Evolutionary conservation across 2,888 invertebrate genomes (phyloP), one percentile per base, ranked within the genome.

Genomic region (Nineta flava): DNA sequence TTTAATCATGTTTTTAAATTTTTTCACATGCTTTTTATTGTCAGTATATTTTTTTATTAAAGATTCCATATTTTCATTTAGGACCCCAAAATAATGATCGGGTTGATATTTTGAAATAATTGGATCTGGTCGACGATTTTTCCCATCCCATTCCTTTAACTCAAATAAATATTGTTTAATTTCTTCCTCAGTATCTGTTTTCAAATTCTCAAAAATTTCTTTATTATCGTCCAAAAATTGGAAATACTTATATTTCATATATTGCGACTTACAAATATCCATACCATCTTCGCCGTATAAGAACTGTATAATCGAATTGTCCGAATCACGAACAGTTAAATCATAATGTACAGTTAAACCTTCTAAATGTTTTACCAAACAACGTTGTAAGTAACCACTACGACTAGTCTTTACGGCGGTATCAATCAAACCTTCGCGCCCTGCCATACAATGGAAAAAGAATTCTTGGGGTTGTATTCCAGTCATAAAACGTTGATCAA

Each of bases 401-500:
- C 96, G 80, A 70, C 94, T 95, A 1, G 99, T 99, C 73, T 99
- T 99, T 0, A 99, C 97, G 55, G 99, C 99, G 3, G 99, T 99
- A 79, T 99, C 99, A 59, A 99, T 92, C 49, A 99, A 77, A 74
- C 99, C 92, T 77, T 99, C 99, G 67, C 99, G 79, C 50, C 99
- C 99, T 49, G 99, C 99, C 97, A 99, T 99, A 62, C 97, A 97
- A 75, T 99, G 97, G 70, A 96, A 97, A 71, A 95, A 99, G 65
- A 95, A 95, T 62, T 99, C 97, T 67, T 94, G 95, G 0, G 96
- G 95, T 60, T 87, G 81, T 57, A 99, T 92, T n/a, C 99, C 99
- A 0, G 97, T 96, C 80, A 97, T 82, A 63, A 99, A 99, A 9
- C 99, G 78, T 0, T 93, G 92, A 57, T 90, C 90, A 49, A 99